Evolutionary conservation across 1,140 invertebrate genomes (phyloP), one percentile per base, ranked within the genome.

Genomic region (Geopemphigus sp.): DNA sequence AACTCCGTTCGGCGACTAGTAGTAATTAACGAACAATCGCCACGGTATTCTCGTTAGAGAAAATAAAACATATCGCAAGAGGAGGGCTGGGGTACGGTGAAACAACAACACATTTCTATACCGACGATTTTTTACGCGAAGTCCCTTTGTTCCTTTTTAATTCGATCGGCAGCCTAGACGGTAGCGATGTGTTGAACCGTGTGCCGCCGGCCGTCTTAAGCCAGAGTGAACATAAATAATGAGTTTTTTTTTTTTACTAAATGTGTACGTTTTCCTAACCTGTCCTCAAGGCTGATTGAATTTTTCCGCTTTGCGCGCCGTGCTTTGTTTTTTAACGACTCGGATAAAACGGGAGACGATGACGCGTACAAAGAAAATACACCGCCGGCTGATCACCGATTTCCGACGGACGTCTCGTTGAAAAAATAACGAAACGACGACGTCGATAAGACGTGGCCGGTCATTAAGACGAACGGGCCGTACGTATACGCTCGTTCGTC

Each of bases 181-280:
- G n/a, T 1, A 39, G 32, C n/a, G n/a, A n/a, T 39, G n/a, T 47
- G 26, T 47, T 6, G 39, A 68, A 8, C 32, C 32, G 32, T 39
- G 32, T 8, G 22, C 39, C 39, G 32, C 10, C 14, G 5, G 32
- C 14, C 5, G 5, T 5, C 11, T 47, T 22, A 68, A 68, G 39
- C 39, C 64, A 68, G 64, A 68, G 47, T 68, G 39, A 68, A 68
- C 64, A 68, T 68, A 68, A 68, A 47, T 68, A 68, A 68, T 68
- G 64, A 68, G 64, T 24, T 47, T n/a, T 22, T 5, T 17, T 64
- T 64, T 64, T 64, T 17, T 32, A n/a, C n/a, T 29, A 64, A 19
- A 19, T 32, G 19, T 12, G 3, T n/a, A 66, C 22, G 47, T 47
- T 47, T 47, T 45, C 39, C 22, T 14, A 17, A 39, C 39, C n/a